These are phyloP conservation scores for Ditula angustiorana DNA, from an alignment of 2,888 invertebrate genomes.

Conservation along the genomic window DNA sequence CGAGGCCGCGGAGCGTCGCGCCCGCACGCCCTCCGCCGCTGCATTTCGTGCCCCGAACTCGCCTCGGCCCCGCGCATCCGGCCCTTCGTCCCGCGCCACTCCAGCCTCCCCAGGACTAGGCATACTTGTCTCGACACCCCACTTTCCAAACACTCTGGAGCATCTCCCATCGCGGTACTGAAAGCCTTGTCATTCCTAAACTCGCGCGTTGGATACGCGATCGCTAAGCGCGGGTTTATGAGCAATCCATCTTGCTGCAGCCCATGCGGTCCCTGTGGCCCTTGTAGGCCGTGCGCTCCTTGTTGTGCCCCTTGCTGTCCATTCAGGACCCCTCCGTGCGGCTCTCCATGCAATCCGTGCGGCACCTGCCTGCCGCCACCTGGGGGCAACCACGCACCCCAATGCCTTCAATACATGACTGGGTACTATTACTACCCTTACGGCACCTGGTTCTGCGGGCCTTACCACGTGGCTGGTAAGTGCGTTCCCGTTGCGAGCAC, in stretches of 20 bases:
- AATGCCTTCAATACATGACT: slow-evolving; percentile 52
- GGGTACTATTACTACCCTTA: slow-evolving; percentile 57
- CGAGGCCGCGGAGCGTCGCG: slow-evolving; percentile 39
- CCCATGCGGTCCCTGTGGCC: not conserved
- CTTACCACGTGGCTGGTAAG: slow-evolving; percentile 47
- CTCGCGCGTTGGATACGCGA: slow-evolving; percentile 38
- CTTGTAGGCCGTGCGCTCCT: slow-evolving; percentile 22
- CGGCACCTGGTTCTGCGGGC: slow-evolving; percentile 58
- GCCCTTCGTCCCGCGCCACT: slow-evolving; percentile 44
- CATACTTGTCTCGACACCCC: not conserved
- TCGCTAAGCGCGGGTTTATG: slow-evolving; percentile 33
- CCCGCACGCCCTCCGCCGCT: slow-evolving; percentile 50
- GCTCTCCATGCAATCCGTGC: not conserved
- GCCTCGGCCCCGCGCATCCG: slow-evolving; percentile 44
- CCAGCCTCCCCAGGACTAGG: slow-evolving; percentile 47
- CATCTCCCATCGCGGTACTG: slow-evolving; percentile 64
- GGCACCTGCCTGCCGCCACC: slow-evolving; percentile 41
- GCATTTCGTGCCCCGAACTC: slow-evolving; percentile 61
- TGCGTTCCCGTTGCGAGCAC: not conserved
- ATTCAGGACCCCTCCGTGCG: not conserved
- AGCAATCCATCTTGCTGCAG: not conserved
- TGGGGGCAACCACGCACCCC: slow-evolving; percentile 49
- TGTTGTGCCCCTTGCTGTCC: not conserved
- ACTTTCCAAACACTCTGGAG: slow-evolving; percentile 57
- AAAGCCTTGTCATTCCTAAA: slow-evolving; percentile 63